Evolutionary conservation across 2,888 invertebrate species (phyloP).

Genomic region (Andrena praecox): DNA sequence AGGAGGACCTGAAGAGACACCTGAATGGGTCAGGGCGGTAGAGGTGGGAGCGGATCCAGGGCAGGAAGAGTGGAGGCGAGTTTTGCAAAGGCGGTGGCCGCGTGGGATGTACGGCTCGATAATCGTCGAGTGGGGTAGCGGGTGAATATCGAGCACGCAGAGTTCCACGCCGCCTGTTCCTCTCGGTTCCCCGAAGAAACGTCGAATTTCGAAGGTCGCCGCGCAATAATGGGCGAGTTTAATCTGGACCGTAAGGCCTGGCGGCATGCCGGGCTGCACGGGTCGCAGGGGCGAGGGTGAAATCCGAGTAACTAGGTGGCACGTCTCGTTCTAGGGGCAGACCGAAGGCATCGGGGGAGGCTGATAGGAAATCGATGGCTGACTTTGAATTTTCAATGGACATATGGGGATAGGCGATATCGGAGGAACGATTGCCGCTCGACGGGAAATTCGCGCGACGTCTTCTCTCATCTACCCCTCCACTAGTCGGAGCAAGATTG

Average conservation of each 20-base stretch:
- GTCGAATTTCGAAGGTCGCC: conserved; percentile 42
- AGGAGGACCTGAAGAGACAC: conserved; percentile 2
- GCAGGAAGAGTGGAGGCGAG: conserved; percentile 42
- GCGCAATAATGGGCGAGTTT: neutral
- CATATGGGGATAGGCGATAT: neutral
- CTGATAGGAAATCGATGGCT: conserved; percentile 46
- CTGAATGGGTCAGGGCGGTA: conserved; percentile 3
- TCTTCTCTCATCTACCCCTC: no score
- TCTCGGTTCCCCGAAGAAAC: neutral
- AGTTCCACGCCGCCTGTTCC: conserved; percentile 9
- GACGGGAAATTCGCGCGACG: neutral
- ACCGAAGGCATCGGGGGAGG: neutral
- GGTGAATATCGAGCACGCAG: conserved; percentile 65
- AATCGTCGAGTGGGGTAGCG: conserved; percentile 64
- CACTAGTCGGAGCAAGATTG: no score
- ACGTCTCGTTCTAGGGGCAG: neutral
- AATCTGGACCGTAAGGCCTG: neutral
- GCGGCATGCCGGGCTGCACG: no score
- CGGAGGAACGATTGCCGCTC: neutral
- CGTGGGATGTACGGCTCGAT: conserved; percentile 80
- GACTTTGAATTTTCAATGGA: conserved; percentile 25
- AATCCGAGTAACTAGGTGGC: neutral
- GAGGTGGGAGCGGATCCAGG: conserved; percentile 31
- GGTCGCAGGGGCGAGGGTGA: no score
- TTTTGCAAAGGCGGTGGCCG: conserved; percentile 73